Percentiles rank a stretch among this genome's conserved stretches.
These are phyloP conservation scores for Euura lappo DNA, from an alignment of 1,140 invertebrate genomes.

Conservation along the genomic window DNA sequence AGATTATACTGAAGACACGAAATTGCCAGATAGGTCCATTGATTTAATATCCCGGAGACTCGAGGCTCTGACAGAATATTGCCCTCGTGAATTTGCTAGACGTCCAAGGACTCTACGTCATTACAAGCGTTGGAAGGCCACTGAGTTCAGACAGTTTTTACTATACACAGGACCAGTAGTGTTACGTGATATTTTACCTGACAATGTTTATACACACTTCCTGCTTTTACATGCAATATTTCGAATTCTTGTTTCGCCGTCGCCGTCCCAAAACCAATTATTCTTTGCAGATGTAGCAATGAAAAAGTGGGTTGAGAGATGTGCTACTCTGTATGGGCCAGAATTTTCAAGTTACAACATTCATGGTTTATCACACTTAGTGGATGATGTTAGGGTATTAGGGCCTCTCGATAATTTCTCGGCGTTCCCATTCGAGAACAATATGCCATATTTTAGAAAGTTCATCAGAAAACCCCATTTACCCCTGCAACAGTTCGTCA, in stretches of 20 bases:
- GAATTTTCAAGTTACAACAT: slow-evolving; percentile 30
- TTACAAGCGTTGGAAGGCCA: slow-evolving; percentile 23
- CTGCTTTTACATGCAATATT: slow-evolving; percentile 20
- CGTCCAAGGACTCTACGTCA: slow-evolving; percentile 7
- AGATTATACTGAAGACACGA: slow-evolving; percentile 14
- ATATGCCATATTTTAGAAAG: slow-evolving; percentile 31
- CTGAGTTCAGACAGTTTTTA: slow-evolving; percentile 23
- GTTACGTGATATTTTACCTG: slow-evolving; percentile 12
- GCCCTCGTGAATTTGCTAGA: slow-evolving; percentile 22
- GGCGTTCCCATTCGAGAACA: slow-evolving; percentile 34
- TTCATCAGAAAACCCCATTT: slow-evolving; percentile 4
- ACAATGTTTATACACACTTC: slow-evolving; percentile 25
- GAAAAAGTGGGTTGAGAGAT: slow-evolving; percentile 24
- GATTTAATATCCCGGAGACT: slow-evolving; percentile 16
- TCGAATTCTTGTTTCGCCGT: slow-evolving; percentile 15
- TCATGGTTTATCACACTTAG: slow-evolving; percentile 31
- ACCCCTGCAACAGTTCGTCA: slow-evolving; percentile 16
- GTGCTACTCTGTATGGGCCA: slow-evolving; percentile 21
- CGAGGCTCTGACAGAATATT: slow-evolving; percentile 13
- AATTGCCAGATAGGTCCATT: slow-evolving; percentile 13
- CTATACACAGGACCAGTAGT: slow-evolving; percentile 22
- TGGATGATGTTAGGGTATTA: slow-evolving; percentile 30
- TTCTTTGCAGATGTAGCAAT: slow-evolving; percentile 21
- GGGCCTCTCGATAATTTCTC: slow-evolving; percentile 29
- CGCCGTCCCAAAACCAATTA: slow-evolving; percentile 8